A percentile compares a stretch with the other conserved stretches of the same genome.
Conservation (phyloP, 92 coral and sea anemone species). For the Nematostella vectensis region DNA sequence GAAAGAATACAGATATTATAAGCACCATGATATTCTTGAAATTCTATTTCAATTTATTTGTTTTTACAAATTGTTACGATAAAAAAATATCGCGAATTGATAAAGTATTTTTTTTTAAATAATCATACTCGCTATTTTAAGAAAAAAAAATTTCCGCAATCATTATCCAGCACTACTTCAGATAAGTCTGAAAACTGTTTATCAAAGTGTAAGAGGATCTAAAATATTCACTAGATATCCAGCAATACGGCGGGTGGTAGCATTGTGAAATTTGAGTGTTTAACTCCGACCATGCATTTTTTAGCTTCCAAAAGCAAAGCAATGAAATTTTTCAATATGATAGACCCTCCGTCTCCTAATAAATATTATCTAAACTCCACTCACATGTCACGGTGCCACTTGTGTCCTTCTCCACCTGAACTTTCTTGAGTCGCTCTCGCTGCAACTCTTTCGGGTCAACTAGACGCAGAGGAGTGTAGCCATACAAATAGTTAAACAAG, state of each 20-base stretch:
- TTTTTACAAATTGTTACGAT: too few relatives aligned
- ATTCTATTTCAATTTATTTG: too few relatives aligned
- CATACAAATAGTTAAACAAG: constrained; percentile 78
- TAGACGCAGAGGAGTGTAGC: constrained; percentile 83
- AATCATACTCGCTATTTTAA: too few relatives aligned
- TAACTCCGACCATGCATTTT: not conserved
- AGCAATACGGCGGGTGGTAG: constrained; percentile 19
- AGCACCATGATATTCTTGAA: too few relatives aligned
- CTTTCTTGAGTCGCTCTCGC: constrained; percentile 48
- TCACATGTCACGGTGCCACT: constrained; percentile 44
- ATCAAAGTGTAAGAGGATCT: constrained; percentile 10
- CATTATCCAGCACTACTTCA: too few relatives aligned
- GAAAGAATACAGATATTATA: too few relatives aligned
- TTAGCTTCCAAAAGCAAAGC: not conserved
- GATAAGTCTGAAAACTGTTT: not conserved
- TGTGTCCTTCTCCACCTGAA: constrained; percentile 28
- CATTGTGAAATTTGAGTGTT: constrained; percentile 25
- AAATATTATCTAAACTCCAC: too few relatives aligned
- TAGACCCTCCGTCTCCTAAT: too few relatives aligned
- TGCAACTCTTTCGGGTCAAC: constrained; percentile 78
- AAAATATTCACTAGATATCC: constrained; percentile 17
- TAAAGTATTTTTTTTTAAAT: too few relatives aligned
- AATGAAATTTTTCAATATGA: not conserved
- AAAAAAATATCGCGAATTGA: too few relatives aligned
- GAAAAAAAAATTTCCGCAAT: too few relatives aligned